Conservation (phyloP, 2,888 invertebrate species). For the Chloroclystis v-ata region DNA sequence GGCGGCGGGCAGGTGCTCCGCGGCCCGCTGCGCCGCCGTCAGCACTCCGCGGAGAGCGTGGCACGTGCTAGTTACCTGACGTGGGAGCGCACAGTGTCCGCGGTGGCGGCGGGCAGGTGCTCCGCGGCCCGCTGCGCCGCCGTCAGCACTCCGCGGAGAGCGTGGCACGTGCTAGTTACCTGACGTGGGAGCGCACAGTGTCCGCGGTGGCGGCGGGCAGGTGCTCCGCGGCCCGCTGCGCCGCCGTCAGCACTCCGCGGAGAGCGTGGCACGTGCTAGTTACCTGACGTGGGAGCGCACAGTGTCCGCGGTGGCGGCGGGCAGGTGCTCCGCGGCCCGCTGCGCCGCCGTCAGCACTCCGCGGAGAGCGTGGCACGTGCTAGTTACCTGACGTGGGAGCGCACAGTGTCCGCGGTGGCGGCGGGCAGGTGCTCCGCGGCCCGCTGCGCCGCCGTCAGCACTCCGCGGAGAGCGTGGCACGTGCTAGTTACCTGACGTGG, state of each 20-base stretch:
- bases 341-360: neutral
- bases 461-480: neutral
- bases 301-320: neutral
- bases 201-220: neutral
- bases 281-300: neutral
- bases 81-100: neutral
- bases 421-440: neutral
- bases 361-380: neutral
- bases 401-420: neutral
- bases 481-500: constrained; percentile 2
- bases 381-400: neutral
- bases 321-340: neutral
- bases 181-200: neutral
- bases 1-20: neutral
- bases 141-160: neutral
- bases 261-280: neutral
- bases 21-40: neutral
- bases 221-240: neutral
- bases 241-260: neutral
- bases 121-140: neutral
- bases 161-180: neutral
- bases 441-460: neutral
- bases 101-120: neutral
- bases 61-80: neutral
- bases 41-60: neutral